Conservation (phyloP, 2,113 vertebrate species). For the Daphoenositta chrysoptera region DNA sequence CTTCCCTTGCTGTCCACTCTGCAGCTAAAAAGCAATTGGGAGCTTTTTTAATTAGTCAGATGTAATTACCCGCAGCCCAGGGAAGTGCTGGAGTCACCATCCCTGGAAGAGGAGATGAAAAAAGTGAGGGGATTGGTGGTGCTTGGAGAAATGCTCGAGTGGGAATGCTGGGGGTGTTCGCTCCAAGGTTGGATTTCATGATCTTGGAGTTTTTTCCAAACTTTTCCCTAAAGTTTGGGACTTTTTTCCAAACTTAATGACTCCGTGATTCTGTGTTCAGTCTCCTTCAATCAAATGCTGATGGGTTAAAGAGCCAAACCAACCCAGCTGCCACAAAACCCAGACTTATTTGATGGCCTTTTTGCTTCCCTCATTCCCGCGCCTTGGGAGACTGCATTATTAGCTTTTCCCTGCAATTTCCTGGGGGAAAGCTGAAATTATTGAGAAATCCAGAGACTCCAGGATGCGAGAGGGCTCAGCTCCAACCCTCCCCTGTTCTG, state of each 20-base stretch:
- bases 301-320: background rate
- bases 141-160: fast-evolving
- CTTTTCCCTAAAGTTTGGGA: background rate
- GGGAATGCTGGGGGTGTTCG: background rate
- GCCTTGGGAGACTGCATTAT: background rate
- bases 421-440: background rate
- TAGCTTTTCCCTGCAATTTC: background rate
- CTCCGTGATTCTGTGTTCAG: background rate
- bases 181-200: fast-evolving
- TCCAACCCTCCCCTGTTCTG: background rate
- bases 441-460: background rate
- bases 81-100: background rate
- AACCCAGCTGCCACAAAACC: background rate
- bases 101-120: background rate
- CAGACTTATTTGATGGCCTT: fast-evolving
- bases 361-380: background rate
- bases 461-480: background rate
- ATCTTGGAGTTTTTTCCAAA: background rate
- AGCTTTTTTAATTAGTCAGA: background rate
- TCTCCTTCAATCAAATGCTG: background rate
- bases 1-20: background rate
- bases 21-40: background rate
- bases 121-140: background rate
- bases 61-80: background rate
- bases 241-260: background rate